Conservation (phyloP, 2,888 invertebrate species). For the Lasioglossum zephyrum region DNA sequence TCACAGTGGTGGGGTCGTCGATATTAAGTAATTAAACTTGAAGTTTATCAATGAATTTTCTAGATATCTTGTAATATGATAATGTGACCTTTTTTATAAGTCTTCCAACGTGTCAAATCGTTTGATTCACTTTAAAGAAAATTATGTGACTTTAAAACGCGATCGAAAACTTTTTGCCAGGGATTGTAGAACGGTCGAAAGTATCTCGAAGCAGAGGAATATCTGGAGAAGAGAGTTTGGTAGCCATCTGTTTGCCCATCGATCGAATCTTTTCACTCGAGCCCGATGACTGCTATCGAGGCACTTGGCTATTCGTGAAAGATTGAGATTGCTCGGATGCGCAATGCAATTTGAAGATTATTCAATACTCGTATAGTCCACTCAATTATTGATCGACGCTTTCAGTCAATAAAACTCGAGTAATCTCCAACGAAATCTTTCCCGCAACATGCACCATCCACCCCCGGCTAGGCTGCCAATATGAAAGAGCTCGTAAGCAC, state of each 20-base stretch:
- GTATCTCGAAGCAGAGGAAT: neutral
- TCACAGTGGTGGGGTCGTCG: too few species aligned
- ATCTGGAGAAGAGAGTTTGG: neutral
- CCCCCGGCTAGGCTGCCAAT: conserved; percentile 16
- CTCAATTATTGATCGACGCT: conserved; percentile 58
- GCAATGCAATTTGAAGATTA: conserved; percentile 39
- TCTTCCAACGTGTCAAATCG: too few species aligned
- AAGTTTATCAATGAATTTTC: too few species aligned
- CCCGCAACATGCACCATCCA: conserved; percentile 18
- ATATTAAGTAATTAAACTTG: too few species aligned
- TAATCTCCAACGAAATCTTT: conserved; percentile 52
- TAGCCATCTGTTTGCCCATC: conserved; percentile 17
- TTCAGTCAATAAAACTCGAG: conserved; percentile 23
- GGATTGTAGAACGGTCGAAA: too few species aligned
- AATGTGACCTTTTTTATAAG: too few species aligned
- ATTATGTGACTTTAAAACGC: too few species aligned
- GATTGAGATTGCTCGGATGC: conserved; percentile 31
- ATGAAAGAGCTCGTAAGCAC: conserved; percentile 59
- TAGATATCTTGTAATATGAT: too few species aligned
- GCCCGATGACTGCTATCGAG: conserved; percentile 11
- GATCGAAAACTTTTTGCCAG: too few species aligned
- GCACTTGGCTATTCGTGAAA: conserved; percentile 22
- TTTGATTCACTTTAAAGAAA: too few species aligned
- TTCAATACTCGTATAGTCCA: conserved; percentile 48
- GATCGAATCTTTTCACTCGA: conserved; percentile 40